Conservation (phyloP, 2,888 invertebrate species). For the Linnaemya vulpina region DNA sequence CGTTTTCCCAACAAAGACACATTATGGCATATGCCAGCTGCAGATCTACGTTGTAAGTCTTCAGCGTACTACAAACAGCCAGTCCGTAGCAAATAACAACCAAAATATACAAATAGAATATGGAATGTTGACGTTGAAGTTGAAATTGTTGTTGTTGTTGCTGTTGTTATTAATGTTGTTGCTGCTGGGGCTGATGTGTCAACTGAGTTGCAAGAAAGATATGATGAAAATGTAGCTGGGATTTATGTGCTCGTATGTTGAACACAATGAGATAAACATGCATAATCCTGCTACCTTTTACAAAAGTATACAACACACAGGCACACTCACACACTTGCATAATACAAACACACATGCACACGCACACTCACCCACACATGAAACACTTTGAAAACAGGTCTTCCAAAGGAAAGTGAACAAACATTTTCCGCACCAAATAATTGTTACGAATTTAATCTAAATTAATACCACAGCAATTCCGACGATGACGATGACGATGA, state of each 20-base stretch:
- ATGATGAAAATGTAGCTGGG: slow-evolving; percentile 1
- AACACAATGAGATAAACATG: neutral
- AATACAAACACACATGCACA: neutral
- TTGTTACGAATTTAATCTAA: slow-evolving; percentile 59
- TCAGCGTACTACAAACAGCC: slow-evolving; percentile 13
- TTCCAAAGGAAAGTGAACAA: slow-evolving; percentile 50
- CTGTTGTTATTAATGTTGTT: neutral
- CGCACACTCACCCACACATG: neutral
- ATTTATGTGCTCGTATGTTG: neutral
- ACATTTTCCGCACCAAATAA: slow-evolving; percentile 70
- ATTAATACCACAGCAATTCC: slow-evolving; percentile 59
- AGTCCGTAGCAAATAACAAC: slow-evolving; percentile 21
- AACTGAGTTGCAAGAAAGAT: slow-evolving; percentile 22
- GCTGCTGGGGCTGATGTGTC: slow-evolving; percentile 24
- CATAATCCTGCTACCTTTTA: slow-evolving; percentile 23
- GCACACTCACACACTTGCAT: neutral
- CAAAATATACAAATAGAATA: slow-evolving; percentile 56
- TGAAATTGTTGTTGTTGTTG: slow-evolving; percentile 8
- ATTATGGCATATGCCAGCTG: slow-evolving; percentile 58
- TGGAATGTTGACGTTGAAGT: slow-evolving; percentile 27
- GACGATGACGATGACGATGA: slow-evolving; percentile 5
- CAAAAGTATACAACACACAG: slow-evolving; percentile 1
- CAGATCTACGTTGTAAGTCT: slow-evolving; percentile 44
- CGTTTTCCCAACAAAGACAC: slow-evolving; percentile 43
- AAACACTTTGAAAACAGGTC: slow-evolving; percentile 40